phyloP scores from a whole-genome alignment of 2,113 vertebrate genomes.

The Callaeas wilsoni region DNA sequence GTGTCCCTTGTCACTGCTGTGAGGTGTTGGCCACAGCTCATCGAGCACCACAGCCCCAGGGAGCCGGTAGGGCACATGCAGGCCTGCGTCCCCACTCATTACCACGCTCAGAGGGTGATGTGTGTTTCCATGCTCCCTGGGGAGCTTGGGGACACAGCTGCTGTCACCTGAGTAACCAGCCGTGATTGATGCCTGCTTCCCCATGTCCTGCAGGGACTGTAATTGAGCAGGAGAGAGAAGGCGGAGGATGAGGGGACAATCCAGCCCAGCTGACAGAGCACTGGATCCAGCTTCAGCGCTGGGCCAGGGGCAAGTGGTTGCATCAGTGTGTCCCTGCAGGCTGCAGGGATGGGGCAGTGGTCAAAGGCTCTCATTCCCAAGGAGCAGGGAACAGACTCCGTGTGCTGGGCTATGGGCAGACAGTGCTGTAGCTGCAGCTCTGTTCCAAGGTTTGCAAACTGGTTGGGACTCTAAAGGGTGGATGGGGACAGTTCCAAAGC shows the following conservation, averaged over 20 bases:
- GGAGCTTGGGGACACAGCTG: background rate
- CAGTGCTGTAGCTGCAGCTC: background rate
- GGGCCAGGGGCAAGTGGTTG: fast-evolving
- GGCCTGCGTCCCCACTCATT: background rate
- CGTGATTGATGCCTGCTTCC: background rate
- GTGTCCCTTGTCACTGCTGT: background rate
- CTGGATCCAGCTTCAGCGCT: background rate
- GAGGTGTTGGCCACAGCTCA: background rate
- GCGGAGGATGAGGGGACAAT: background rate
- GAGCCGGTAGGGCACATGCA: fast-evolving
- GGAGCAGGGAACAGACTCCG: fast-evolving
- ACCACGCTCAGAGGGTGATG: background rate
- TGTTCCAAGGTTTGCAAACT: fast-evolving
- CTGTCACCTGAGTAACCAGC: conserved; percentile 58
- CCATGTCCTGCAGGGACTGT: background rate
- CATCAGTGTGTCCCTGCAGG: background rate
- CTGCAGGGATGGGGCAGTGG: background rate
- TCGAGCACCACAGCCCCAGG: background rate
- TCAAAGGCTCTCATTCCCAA: background rate
- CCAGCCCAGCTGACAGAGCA: fast-evolving
- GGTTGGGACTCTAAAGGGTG: background rate
- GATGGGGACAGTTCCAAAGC: background rate
- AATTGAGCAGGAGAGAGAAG: background rate
- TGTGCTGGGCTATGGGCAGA: background rate
- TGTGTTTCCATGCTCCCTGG: background rate